phyloP scores from a whole-genome alignment of 2,113 vertebrate genomes.

The Plecotus auritus region DNA sequence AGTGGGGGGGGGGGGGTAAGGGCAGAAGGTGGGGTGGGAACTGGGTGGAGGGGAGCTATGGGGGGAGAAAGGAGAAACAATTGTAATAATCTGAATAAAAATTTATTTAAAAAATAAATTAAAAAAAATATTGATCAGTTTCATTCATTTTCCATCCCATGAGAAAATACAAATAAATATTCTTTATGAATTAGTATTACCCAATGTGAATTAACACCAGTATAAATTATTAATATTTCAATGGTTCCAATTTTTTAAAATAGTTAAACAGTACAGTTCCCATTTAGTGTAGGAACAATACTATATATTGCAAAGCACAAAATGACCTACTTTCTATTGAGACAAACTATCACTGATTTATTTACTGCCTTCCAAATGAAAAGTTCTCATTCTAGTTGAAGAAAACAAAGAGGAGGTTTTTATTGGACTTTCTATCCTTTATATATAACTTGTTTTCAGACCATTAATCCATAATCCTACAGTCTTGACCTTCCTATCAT shows the following conservation, averaged over 20 bases:
- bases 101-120: too few species aligned
- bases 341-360: not conserved
- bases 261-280: not conserved
- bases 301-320: not conserved
- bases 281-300: not conserved
- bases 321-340: not conserved
- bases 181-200: not conserved
- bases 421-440: not conserved
- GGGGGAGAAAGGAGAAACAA: too few species aligned
- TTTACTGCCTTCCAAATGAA: not conserved
- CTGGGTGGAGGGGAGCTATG: too few species aligned
- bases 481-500: not conserved
- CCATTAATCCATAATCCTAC: not conserved
- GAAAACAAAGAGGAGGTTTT: not conserved
- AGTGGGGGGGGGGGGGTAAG: too few species aligned
- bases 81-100: too few species aligned
- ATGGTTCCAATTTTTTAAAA: not conserved
- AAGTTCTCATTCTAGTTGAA: not conserved
- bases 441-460: not conserved
- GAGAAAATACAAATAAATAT: not conserved
- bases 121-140: not conserved
- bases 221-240: not conserved
- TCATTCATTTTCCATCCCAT: not conserved
- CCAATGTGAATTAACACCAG: not conserved
- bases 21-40: too few species aligned